Evolutionary conservation across 2,888 invertebrate species (phyloP).

Genomic region (Ormyrus labotus): DNA sequence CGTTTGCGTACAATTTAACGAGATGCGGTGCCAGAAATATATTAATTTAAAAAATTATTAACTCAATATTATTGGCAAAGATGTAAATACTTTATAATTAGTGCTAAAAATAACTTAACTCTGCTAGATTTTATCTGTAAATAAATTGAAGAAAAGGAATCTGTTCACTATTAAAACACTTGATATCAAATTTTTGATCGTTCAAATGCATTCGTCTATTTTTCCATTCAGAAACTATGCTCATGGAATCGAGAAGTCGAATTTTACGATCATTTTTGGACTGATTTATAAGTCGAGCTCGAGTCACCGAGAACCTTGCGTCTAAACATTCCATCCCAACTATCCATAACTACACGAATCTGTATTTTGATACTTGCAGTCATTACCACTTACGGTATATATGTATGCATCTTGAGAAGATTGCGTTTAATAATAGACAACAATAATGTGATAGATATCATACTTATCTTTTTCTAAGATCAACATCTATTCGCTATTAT

Average conservation of each 20-base stretch:
- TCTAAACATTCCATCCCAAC: not conserved
- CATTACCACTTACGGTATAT: constrained; percentile 43
- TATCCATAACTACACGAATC: constrained; percentile 45
- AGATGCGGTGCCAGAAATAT: not conserved
- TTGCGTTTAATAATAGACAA: constrained; percentile 67
- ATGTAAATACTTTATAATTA: constrained; percentile 6
- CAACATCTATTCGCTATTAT: constrained; percentile 61
- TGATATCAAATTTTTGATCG: constrained; percentile 17
- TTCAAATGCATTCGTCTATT: constrained; percentile 19
- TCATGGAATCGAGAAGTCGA: constrained; percentile 9
- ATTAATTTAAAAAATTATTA: too few relatives aligned
- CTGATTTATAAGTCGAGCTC: constrained; percentile 20
- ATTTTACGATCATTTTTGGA: not conserved
- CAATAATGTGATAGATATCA: constrained; percentile 61
- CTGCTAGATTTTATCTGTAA: constrained; percentile 23
- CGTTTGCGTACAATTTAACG: constrained; percentile 6
- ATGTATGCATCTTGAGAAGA: constrained; percentile 28
- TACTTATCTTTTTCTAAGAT: constrained; percentile 60
- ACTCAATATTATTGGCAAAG: not conserved
- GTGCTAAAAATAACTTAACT: constrained; percentile 31
- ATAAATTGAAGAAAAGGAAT: constrained; percentile 27
- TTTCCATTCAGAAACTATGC: constrained; percentile 18
- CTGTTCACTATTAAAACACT: constrained; percentile 3
- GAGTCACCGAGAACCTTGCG: constrained; percentile 18
- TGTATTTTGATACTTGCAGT: constrained; percentile 51